phyloP scores from a whole-genome alignment of 2,113 vertebrate species.

The Sminthopsis crassicaudata region DNA sequence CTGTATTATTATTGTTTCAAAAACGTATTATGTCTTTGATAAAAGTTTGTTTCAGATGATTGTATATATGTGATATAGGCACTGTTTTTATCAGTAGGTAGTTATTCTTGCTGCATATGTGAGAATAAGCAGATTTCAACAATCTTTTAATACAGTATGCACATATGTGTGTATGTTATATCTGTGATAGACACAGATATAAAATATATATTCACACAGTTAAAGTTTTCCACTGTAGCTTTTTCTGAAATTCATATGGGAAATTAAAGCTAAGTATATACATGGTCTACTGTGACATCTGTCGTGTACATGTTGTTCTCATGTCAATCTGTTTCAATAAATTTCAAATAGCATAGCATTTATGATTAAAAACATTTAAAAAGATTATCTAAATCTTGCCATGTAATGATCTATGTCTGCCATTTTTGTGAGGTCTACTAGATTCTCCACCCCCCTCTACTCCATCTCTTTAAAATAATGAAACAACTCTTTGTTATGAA shows the following conservation, averaged over 20 bases:
- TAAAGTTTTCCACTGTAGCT: conserved; percentile 20
- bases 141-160: neutral
- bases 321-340: neutral
- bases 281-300: too few species aligned
- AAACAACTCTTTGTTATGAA: neutral
- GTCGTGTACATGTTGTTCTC: neutral
- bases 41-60: neutral
- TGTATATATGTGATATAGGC: neutral
- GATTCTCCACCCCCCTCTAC: neutral
- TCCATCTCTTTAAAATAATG: neutral
- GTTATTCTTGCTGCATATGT: neutral
- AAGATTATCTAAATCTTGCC: neutral
- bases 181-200: conserved; percentile 8
- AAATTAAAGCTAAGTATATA: conserved; percentile 13
- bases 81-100: neutral
- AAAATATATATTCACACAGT: neutral
- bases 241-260: conserved; percentile 27
- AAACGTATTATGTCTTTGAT: neutral
- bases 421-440: neutral
- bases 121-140: neutral
- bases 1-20: neutral
- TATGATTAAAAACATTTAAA: neutral
- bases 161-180: conserved; percentile 2
- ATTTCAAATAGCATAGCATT: neutral
- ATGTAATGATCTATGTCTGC: neutral